A percentile compares a stretch with the other conserved stretches of the same genome.
phyloP scores from a whole-genome alignment of 2,888 invertebrate genomes.

The Drosophila suboccidentalis region DNA sequence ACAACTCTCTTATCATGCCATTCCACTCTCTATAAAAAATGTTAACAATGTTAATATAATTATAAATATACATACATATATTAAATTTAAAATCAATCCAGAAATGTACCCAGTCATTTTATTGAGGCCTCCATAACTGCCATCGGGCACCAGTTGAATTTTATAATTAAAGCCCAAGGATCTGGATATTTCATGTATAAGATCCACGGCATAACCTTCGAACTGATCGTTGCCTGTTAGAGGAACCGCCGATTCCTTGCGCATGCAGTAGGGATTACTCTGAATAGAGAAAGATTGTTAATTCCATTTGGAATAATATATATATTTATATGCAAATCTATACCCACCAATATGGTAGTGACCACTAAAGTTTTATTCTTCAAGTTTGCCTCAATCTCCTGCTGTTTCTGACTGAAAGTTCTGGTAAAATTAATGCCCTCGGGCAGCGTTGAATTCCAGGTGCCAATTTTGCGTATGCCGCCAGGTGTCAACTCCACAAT shows the following conservation, averaged over 20 bases:
- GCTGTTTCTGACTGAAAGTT: slow-evolving; percentile 93
- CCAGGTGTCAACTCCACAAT: slow-evolving; percentile 95
- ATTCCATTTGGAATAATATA: too few relatives aligned
- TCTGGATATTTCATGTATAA: slow-evolving; percentile 96
- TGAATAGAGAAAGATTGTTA: slow-evolving; percentile 84
- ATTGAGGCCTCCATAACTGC: slow-evolving; percentile 93
- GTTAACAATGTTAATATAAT: background rate
- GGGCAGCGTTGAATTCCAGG: slow-evolving; percentile 92
- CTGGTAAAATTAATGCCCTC: slow-evolving; percentile 95
- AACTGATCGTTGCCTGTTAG: slow-evolving; percentile 96
- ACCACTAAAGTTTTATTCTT: slow-evolving; percentile 97
- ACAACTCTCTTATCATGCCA: slow-evolving; percentile 94
- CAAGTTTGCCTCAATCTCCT: slow-evolving; percentile 94
- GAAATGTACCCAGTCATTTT: slow-evolving; percentile 87
- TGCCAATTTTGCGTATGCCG: slow-evolving; percentile 94
- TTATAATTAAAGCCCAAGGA: slow-evolving; percentile 95
- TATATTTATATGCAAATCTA: accelerated
- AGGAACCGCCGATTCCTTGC: slow-evolving; percentile 93
- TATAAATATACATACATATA: too few relatives aligned
- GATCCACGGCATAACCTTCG: slow-evolving; percentile 97
- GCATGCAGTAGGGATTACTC: slow-evolving; percentile 98
- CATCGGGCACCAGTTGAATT: slow-evolving; percentile 94
- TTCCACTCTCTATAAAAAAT: slow-evolving; percentile 92
- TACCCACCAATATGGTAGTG: slow-evolving; percentile 94
- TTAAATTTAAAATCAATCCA: too few relatives aligned